Conservation (phyloP, 2,888 invertebrate genomes). For the Cynaeus angustus region DNA sequence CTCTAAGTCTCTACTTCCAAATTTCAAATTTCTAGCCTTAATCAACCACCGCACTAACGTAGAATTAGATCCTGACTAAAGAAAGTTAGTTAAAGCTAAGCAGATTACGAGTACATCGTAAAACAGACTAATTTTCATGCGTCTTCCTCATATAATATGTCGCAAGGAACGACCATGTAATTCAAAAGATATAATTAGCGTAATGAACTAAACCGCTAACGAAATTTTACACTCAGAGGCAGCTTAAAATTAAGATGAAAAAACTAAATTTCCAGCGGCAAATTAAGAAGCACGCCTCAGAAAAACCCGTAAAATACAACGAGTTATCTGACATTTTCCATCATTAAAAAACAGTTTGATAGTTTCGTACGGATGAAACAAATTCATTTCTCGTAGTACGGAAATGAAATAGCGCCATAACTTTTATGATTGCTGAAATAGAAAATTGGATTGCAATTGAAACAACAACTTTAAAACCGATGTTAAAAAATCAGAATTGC, state of each 20-base stretch:
- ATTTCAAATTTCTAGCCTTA: constrained; percentile 29
- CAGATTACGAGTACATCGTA: constrained; percentile 39
- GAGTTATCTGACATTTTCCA: no score
- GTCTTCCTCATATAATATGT: constrained; percentile 30
- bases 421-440: constrained; percentile 2
- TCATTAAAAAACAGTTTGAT: not conserved
- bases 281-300: no score
- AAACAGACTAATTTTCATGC: constrained; percentile 38
- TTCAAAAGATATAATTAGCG: constrained; percentile 36
- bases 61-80: constrained; percentile 34
- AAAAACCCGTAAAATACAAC: no score
- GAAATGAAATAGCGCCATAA: constrained; percentile 4
- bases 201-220: constrained; percentile 28
- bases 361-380: not conserved
- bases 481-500: not conserved
- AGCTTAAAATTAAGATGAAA: not conserved
- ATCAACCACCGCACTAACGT: constrained; percentile 29
- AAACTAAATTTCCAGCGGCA: no score
- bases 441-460: constrained; percentile 2
- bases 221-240: constrained; percentile 1
- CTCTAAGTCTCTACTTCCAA: not conserved
- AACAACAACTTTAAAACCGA: constrained; percentile 2
- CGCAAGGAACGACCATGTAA: constrained; percentile 27
- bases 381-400: not conserved
- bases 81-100: constrained; percentile 45